phyloP scores from a whole-genome alignment of 2,797 vertebrate genomes.

The Gambusia yucatana region DNA sequence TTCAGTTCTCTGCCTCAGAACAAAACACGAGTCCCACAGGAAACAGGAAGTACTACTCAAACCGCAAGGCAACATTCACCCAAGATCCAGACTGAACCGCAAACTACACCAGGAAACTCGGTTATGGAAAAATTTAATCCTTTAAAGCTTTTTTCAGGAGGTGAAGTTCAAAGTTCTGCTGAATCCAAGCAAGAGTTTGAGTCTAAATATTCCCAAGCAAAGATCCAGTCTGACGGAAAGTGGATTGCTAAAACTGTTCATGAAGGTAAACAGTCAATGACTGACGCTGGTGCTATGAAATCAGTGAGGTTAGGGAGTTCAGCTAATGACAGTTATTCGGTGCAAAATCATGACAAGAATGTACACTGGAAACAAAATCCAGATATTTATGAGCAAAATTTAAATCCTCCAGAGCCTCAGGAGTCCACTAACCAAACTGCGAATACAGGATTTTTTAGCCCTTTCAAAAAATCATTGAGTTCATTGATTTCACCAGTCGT shows the following conservation, averaged over 20 bases:
- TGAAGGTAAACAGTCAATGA: conserved; percentile 17
- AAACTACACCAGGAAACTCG: conserved; percentile 75
- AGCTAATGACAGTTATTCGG: conserved; percentile 39
- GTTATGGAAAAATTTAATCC: conserved; percentile 85
- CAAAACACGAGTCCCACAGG: conserved; percentile 48
- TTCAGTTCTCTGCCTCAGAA: conserved; percentile 64
- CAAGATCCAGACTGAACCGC: conserved; percentile 60
- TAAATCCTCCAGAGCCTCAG: conserved; percentile 25
- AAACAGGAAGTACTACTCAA: conserved; percentile 20
- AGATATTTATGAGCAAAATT: conserved; percentile 28
- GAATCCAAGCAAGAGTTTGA: conserved; percentile 45
- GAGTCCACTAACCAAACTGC: conserved; percentile 36
- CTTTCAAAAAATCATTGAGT: conserved; percentile 90
- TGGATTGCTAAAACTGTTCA: conserved; percentile 11
- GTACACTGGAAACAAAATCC: conserved; percentile 36
- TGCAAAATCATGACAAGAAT: conserved; percentile 33
- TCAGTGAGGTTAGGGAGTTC: conserved; percentile 35
- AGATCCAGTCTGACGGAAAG: conserved; percentile 35
- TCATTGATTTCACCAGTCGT: conserved; percentile 82
- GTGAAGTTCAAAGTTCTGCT: conserved; percentile 40
- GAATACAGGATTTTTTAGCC: conserved; percentile 84
- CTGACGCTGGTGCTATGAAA: conserved; percentile 7
- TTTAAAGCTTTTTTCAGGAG: conserved; percentile 82
- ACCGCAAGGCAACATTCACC: conserved; percentile 33
- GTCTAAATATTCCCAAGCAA: conserved; percentile 34